Evolutionary conservation across 2,888 invertebrate species (phyloP).

Genomic region (Andrena trimmerana): DNA sequence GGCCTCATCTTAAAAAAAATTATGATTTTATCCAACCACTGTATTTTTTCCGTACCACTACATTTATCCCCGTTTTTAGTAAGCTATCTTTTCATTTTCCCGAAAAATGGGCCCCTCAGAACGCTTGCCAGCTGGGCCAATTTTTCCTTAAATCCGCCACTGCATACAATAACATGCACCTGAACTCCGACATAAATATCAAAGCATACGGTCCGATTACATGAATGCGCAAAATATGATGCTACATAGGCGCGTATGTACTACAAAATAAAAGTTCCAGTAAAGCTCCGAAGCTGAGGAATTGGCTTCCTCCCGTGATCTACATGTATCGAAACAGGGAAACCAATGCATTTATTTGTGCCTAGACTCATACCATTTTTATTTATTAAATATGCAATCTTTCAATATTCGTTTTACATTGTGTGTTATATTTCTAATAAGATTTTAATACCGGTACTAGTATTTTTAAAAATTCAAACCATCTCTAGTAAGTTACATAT

Average conservation of each 20-base stretch:
- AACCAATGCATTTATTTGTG: constrained; percentile 45
- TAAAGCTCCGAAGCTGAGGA: constrained; percentile 9
- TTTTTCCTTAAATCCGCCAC: too few relatives aligned
- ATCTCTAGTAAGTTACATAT: constrained; percentile 61
- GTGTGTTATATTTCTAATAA: constrained; percentile 61
- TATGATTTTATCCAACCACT: too few relatives aligned
- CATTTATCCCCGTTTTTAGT: too few relatives aligned
- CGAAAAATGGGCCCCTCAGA: too few relatives aligned
- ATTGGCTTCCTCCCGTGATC: neutral
- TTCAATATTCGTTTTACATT: constrained; percentile 59
- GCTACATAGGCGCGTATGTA: constrained; percentile 53
- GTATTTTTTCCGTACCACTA: too few relatives aligned
- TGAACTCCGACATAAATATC: constrained; percentile 38
- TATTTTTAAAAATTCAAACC: constrained; percentile 62
- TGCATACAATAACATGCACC: neutral
- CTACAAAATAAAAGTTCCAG: constrained; percentile 24
- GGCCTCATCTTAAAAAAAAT: too few relatives aligned
- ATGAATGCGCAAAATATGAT: constrained; percentile 39
- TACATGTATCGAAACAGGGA: constrained; percentile 32
- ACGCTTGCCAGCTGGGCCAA: too few relatives aligned
- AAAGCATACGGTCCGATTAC: constrained; percentile 25
- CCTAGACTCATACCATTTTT: constrained; percentile 58
- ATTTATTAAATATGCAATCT: constrained; percentile 65
- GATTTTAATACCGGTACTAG: constrained; percentile 59
- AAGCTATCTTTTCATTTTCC: too few relatives aligned